Percentiles rank a stretch among this genome's conserved stretches.
These are phyloP conservation scores for Copsychus sechellarum DNA, from an alignment of 2,113 vertebrate genomes.

Conservation along the genomic window DNA sequence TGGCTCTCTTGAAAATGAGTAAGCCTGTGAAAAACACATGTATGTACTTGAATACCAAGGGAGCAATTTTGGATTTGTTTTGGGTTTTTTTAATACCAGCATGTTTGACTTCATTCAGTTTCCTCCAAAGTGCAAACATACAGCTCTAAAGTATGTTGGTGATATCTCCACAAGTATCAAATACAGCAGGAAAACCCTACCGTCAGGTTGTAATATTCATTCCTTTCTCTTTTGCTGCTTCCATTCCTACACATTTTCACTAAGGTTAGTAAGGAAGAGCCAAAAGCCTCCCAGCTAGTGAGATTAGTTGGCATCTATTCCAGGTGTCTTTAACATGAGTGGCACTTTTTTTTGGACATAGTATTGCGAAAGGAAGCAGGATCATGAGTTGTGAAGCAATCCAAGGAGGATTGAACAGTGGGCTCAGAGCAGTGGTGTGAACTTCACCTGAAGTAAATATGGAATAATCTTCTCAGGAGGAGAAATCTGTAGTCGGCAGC, in stretches of 20 bases:
- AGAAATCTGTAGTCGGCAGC: neutral
- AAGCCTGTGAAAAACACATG: neutral
- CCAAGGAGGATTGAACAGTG: neutral
- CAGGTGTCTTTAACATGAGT: neutral
- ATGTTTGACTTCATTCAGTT: neutral
- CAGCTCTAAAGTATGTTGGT: neutral
- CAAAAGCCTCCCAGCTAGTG: neutral
- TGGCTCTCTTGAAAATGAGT: constrained; percentile 10
- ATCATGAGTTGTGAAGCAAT: neutral
- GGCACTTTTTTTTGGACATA: neutral
- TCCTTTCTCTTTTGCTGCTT: neutral
- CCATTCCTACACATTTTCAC: neutral
- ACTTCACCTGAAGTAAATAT: neutral
- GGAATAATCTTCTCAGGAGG: neutral
- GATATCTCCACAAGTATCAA: neutral
- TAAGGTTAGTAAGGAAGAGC: neutral
- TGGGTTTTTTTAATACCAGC: neutral
- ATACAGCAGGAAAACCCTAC: neutral
- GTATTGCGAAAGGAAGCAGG: neutral
- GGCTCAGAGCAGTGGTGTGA: neutral
- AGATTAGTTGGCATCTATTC: neutral
- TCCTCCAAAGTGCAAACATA: neutral
- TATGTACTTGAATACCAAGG: neutral
- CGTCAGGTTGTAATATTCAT: neutral
- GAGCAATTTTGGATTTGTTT: neutral